Evolutionary conservation across 2,888 invertebrate genomes (phyloP), one percentile per base, ranked within the genome.

Genomic region (Drosophila koepferae): DNA sequence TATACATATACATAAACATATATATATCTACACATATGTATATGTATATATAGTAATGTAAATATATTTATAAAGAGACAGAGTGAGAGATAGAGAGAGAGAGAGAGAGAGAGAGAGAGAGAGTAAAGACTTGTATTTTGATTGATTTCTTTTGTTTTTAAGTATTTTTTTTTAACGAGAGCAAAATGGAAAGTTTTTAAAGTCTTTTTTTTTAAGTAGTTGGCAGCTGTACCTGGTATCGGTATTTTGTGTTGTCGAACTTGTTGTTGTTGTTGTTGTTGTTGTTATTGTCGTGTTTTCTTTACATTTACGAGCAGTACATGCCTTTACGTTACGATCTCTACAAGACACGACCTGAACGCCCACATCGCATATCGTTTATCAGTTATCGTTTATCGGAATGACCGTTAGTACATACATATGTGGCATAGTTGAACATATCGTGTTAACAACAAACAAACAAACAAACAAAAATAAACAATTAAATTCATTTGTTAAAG

Each of bases 271-370:
- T 78, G 70, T 83, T 51, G 70, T 83, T 51, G 70, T 72, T 78
- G 70, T 72, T 70, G 76, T 79, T 89, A 87, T 77, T 89, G 89
- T 90, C 90, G 86, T 89, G 90, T 85, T 85, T 65, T 77, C 90
- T 84, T 79, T 89, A 86, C 81, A 69, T 78, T 77, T 84, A 76
- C 91, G 90, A 82, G 69, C 74, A 51, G 75, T 91, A 79, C 90
- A 89, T 90, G 90, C 90, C 91, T 81, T 89, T 80, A 75, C 76
- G 72, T 80, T 83, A 74, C 90, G 91, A 83, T 92, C 91, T 91
- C 89, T 92, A 91, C 91, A 90, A 75, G 87, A 81, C 89, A 91
- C 90, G 84, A 92, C 92, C 92, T 92, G 91, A 87, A 88, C 86
- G 61, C 49, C 49, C 87, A 76, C 76, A 51, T 51, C 51, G 36